Conservation (phyloP, 2,797 vertebrate genomes). For the Anguilla marmorata region DNA sequence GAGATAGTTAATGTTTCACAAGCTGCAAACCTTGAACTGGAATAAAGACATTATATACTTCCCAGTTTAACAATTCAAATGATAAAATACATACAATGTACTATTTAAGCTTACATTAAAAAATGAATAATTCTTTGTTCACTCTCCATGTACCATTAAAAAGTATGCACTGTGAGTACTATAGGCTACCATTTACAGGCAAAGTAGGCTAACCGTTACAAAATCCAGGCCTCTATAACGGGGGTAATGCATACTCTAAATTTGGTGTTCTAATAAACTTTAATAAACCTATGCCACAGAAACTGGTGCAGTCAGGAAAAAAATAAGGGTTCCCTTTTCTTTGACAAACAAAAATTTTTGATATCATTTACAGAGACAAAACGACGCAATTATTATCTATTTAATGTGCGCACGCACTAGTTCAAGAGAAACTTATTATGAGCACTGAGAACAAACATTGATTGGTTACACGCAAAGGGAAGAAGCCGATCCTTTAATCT, state of each 20-base stretch:
- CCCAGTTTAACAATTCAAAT: background rate
- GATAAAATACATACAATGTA: background rate
- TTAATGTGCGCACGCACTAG: background rate
- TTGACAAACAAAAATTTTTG: background rate
- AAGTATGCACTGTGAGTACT: background rate
- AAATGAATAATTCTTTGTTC: background rate
- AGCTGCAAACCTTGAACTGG: background rate
- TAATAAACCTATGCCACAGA: background rate
- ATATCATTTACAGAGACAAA: background rate
- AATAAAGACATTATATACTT: background rate
- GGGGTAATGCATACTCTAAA: background rate
- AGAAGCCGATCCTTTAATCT: background rate
- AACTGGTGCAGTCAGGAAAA: background rate
- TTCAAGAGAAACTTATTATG: background rate
- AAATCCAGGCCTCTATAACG: background rate
- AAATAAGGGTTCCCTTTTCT: background rate
- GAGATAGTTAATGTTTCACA: background rate
- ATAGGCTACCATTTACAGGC: background rate
- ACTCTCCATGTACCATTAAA: background rate
- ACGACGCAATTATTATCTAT: background rate
- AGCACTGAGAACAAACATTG: background rate
- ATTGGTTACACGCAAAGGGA: background rate
- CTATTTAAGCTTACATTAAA: background rate
- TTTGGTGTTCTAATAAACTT: background rate
- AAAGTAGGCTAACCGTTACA: background rate